phyloP scores from a whole-genome alignment of 2,797 vertebrate species.

The Heterohyrax brucei region DNA sequence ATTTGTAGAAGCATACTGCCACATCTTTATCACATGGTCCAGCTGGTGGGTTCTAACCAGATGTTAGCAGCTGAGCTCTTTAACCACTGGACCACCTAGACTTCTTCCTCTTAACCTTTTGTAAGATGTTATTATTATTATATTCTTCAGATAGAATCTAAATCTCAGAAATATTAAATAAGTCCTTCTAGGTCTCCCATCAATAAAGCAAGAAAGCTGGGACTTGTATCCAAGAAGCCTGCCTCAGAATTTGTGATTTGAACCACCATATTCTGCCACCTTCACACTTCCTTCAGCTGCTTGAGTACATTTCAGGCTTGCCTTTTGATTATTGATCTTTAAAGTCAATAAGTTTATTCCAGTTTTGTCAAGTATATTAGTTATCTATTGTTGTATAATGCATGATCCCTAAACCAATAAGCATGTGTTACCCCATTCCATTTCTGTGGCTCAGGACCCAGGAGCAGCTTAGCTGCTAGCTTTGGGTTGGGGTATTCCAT shows the following conservation, averaged over 20 bases:
- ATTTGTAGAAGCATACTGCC: no score
- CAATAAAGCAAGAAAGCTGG: slow-evolving; percentile 7
- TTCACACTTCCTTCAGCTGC: neutral
- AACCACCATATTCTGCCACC: neutral
- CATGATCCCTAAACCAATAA: slow-evolving; percentile 6
- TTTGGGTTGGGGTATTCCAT: neutral
- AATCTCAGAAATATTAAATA: neutral
- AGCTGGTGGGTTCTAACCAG: no score
- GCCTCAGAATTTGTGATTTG: slow-evolving; percentile 23
- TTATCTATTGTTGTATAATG: neutral
- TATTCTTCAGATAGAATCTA: slow-evolving; percentile 27
- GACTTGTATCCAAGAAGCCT: slow-evolving; percentile 21
- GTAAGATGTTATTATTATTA: neutral
- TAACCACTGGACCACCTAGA: no score
- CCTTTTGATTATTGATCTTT: neutral
- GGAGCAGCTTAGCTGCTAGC: neutral
- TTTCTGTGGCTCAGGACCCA: neutral
- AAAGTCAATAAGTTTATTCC: slow-evolving; percentile 2
- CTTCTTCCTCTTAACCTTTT: neutral
- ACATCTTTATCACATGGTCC: no score
- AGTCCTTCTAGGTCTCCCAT: neutral
- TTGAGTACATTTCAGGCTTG: slow-evolving; percentile 4
- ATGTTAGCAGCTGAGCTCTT: no score
- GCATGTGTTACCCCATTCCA: neutral
- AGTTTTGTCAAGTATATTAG: slow-evolving; percentile 29